phyloP scores from a whole-genome alignment of 2,113 vertebrate genomes.

The Callipepla squamata region DNA sequence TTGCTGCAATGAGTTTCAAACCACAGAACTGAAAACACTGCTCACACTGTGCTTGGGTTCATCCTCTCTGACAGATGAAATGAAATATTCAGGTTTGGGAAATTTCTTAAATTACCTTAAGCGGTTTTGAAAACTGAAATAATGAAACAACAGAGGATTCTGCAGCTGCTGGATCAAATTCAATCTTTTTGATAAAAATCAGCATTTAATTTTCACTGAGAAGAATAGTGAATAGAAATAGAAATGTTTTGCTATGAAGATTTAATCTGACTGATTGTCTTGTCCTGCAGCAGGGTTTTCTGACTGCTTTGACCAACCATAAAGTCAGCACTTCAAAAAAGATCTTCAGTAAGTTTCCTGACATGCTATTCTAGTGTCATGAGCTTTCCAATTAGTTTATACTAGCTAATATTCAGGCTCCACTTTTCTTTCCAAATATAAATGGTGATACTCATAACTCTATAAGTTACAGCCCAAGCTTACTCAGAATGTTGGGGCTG shows the following conservation, averaged over 20 bases:
- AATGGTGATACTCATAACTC: background rate
- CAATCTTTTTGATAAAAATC: background rate
- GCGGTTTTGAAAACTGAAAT: conserved; percentile 7
- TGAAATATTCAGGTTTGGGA: background rate
- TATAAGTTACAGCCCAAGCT: background rate
- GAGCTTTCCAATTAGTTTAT: conserved; percentile 24
- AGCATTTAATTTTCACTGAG: background rate
- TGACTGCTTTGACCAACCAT: background rate
- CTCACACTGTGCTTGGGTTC: background rate
- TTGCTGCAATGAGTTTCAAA: background rate
- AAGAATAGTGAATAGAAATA: background rate
- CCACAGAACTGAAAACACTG: background rate
- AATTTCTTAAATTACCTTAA: background rate
- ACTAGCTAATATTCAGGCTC: background rate
- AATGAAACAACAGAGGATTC: background rate
- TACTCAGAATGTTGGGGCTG: background rate
- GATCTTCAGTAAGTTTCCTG: background rate
- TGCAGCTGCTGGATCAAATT: background rate
- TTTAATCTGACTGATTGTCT: background rate
- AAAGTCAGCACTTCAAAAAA: background rate
- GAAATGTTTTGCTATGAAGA: background rate
- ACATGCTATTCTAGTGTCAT: background rate
- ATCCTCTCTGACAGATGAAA: background rate
- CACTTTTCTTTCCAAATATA: conserved; percentile 32
- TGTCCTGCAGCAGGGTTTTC: background rate